Evolutionary conservation across 2,888 invertebrate genomes (phyloP).

Genomic region (Melanchra persicariae): DNA sequence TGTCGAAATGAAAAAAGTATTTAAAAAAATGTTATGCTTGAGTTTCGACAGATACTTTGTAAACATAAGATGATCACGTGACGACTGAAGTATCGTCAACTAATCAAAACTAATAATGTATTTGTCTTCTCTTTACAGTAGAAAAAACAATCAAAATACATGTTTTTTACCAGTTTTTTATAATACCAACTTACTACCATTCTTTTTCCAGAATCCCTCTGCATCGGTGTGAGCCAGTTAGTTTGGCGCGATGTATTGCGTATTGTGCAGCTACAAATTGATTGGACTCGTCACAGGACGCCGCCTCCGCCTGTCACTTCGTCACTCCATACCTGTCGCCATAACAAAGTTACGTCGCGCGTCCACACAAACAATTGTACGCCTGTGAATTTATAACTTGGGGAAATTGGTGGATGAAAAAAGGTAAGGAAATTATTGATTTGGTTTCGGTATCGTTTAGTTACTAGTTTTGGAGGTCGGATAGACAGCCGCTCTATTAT

Average conservation of each 20-base stretch:
- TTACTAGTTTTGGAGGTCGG: no score
- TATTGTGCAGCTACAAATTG: constrained; percentile 88
- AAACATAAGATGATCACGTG: no score
- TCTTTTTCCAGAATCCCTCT: constrained; percentile 72
- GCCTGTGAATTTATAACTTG: constrained; percentile 47
- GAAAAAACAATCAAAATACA: no score
- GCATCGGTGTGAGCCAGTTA: constrained; percentile 82
- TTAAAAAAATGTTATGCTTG: no score
- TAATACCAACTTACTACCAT: not conserved
- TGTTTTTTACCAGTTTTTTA: no score
- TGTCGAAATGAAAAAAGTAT: no score
- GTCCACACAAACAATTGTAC: constrained; percentile 29
- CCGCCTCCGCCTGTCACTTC: constrained; percentile 86
- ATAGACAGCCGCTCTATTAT: no score
- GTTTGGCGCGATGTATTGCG: constrained; percentile 84
- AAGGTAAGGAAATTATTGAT: constrained; percentile 1
- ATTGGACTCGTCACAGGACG: constrained; percentile 85
- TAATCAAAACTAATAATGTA: no score
- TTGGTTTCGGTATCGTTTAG: not conserved
- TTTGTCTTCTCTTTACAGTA: no score
- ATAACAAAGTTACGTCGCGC: constrained; percentile 57
- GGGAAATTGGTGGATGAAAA: constrained; percentile 32
- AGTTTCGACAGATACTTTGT: no score
- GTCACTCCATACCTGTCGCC: constrained; percentile 78
- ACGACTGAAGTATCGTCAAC: no score